Conservation (phyloP, 2,888 invertebrate species). For the Clivina fossor region DNA sequence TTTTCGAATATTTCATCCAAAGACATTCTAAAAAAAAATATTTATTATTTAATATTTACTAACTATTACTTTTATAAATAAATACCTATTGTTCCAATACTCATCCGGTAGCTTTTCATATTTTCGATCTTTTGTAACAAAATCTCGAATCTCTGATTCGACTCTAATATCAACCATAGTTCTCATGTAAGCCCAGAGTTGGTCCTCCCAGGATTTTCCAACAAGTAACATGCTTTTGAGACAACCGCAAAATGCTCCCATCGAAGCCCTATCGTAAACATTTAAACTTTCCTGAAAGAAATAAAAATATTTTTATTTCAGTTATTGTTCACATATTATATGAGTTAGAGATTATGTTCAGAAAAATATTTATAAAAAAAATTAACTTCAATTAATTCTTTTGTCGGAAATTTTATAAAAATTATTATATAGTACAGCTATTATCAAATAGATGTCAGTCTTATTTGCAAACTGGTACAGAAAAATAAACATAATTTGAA, state of each 20-base stretch:
- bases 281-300: conserved; percentile 57
- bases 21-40: conserved; percentile 58
- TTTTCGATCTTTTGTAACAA: conserved; percentile 57
- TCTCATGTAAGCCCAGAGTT: conserved; percentile 85
- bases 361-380: background rate
- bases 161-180: conserved; percentile 82
- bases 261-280: conserved; percentile 65
- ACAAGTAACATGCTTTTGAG: conserved; percentile 73
- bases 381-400: conserved; percentile 2
- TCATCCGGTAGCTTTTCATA: conserved; percentile 64
- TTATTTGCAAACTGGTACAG: too few relatives aligned
- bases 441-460: too few relatives aligned
- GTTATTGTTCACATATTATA: background rate
- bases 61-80: conserved; percentile 1
- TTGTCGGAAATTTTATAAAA: too few relatives aligned
- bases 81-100: conserved; percentile 64
- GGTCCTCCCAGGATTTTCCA: conserved; percentile 85
- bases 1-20: conserved; percentile 69
- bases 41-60: background rate
- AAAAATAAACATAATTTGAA: too few relatives aligned
- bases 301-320: conserved; percentile 23
- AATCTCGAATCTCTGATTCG: conserved; percentile 72
- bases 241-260: conserved; percentile 82
- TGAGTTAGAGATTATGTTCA: too few relatives aligned
- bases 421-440: too few relatives aligned